Percentiles rank a stretch among this genome's conserved stretches.
These are phyloP conservation scores for Drosophila mimetica DNA, from an alignment of 2,888 invertebrate species.

Conservation along the genomic window DNA sequence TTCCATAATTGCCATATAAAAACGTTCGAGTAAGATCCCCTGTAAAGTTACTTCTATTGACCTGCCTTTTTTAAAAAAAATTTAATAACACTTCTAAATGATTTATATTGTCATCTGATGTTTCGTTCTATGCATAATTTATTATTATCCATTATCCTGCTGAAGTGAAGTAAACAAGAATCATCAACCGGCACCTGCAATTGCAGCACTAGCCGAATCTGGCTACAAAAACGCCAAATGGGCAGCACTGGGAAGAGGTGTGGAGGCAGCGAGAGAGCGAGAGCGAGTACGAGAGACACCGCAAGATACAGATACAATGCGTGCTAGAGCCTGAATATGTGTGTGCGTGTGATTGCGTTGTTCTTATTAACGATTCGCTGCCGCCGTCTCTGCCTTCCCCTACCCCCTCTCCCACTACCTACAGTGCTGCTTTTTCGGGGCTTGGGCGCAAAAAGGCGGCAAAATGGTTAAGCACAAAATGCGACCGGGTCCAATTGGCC, in stretches of 20 bases:
- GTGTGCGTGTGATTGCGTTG: constrained; percentile 67
- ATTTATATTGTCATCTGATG: too few species aligned
- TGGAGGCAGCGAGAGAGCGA: constrained; percentile 26
- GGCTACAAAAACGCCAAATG: neutral
- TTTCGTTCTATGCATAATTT: too few species aligned
- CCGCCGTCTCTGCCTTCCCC: constrained; percentile 32
- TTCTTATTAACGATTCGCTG: constrained; percentile 64
- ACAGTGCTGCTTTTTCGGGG: constrained; percentile 55
- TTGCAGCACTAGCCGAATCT: neutral
- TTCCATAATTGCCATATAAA: too few species aligned
- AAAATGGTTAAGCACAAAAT: constrained; percentile 56
- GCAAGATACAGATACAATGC: constrained; percentile 47
- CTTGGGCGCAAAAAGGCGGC: constrained; percentile 72
- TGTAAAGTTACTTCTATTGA: too few species aligned
- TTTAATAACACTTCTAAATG: too few species aligned
- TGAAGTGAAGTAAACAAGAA: too few species aligned
- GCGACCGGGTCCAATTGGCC: constrained; percentile 36
- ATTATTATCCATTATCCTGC: too few species aligned
- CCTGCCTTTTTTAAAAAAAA: too few species aligned
- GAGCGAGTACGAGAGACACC: constrained; percentile 50
- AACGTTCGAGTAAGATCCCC: too few species aligned
- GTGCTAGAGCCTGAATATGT: constrained; percentile 27
- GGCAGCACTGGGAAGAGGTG: constrained; percentile 37
- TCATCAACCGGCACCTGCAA: neutral
- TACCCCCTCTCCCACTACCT: constrained; percentile 16